Evolutionary conservation across 2,888 invertebrate species (phyloP).

Genomic region (Melieria picta): DNA sequence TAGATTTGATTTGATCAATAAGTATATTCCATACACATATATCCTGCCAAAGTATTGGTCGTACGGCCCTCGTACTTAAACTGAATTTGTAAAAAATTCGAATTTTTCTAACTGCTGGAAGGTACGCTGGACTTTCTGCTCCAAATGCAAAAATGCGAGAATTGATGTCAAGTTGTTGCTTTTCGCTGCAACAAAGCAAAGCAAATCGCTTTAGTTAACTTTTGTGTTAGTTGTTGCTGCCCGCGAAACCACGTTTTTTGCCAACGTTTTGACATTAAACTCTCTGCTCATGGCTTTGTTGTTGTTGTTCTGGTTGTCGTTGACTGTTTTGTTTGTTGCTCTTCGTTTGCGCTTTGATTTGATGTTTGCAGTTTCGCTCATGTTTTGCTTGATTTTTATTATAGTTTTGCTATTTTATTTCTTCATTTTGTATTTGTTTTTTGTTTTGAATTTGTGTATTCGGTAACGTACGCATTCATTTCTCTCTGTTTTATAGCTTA

Average conservation of each 20-base stretch:
- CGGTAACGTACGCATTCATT: too few relatives aligned
- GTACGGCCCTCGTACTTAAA: too few relatives aligned
- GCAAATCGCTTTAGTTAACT: background rate
- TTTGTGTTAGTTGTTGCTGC: slow-evolving; percentile 10
- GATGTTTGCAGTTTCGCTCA: background rate
- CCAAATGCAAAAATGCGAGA: slow-evolving; percentile 11
- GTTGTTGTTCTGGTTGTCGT: slow-evolving; percentile 1
- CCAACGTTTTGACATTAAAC: background rate
- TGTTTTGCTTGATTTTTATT: too few relatives aligned
- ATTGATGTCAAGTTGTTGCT: slow-evolving; percentile 21
- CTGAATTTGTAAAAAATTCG: too few relatives aligned
- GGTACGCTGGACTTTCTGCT: background rate
- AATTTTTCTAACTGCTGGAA: too few relatives aligned
- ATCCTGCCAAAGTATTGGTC: too few relatives aligned
- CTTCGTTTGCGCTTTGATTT: slow-evolving; percentile 6
- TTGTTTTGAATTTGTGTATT: too few relatives aligned
- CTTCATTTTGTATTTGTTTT: too few relatives aligned
- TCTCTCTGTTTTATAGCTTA: too few relatives aligned
- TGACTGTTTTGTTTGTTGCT: slow-evolving; percentile 10
- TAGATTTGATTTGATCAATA: background rate
- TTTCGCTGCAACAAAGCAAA: background rate
- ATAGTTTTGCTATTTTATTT: too few relatives aligned
- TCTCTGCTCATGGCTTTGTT: slow-evolving; percentile 5
- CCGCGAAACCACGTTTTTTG: background rate
- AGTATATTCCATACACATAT: background rate